These are phyloP conservation scores for Quiscalus mexicanus DNA, from an alignment of 2,113 vertebrate genomes.

Conservation along the genomic window DNA sequence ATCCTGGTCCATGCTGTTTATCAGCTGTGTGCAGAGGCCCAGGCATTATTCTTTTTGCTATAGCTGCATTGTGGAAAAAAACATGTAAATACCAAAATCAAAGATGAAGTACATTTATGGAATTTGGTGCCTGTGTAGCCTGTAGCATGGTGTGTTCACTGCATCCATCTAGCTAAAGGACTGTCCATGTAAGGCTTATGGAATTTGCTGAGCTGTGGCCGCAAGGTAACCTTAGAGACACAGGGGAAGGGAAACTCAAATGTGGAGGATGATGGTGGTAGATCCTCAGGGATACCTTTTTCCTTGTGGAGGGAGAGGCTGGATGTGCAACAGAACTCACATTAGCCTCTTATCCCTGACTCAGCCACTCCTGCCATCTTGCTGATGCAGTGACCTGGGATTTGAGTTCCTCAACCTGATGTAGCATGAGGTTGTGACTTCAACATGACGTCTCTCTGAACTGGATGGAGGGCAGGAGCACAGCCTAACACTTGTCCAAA, in stretches of 20 bases:
- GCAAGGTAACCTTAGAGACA: neutral
- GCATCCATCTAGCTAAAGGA: neutral
- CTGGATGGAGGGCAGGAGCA: neutral
- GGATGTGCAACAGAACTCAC: neutral
- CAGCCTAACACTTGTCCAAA: neutral
- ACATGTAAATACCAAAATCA: neutral
- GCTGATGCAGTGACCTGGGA: neutral
- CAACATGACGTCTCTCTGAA: neutral
- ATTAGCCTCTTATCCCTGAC: fast-evolving
- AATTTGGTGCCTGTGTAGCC: neutral
- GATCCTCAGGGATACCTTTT: neutral
- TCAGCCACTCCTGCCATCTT: fast-evolving
- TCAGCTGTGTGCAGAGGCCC: neutral
- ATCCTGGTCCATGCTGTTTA: neutral
- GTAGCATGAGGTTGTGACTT: neutral
- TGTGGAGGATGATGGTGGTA: neutral
- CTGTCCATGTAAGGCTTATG: fast-evolving
- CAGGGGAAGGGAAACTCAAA: neutral
- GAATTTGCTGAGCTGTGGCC: neutral
- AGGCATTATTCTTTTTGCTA: neutral
- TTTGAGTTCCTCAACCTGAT: neutral
- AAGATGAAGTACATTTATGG: neutral
- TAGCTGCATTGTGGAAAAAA: neutral
- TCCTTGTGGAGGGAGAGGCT: neutral
- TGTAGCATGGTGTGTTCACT: neutral